phyloP scores from a whole-genome alignment of 2,797 vertebrate species.

The Diceros bicornis region DNA sequence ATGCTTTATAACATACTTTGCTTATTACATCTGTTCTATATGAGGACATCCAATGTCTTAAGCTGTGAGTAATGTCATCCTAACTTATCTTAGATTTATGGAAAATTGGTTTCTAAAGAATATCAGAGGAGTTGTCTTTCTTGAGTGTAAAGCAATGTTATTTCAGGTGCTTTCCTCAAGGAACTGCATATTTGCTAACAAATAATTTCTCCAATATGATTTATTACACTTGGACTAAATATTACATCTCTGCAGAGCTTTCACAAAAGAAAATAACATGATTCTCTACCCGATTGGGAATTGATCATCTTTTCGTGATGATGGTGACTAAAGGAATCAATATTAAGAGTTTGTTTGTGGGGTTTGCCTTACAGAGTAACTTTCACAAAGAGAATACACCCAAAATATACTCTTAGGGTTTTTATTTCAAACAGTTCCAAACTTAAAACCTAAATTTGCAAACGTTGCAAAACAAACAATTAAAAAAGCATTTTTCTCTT shows the following conservation, averaged over 20 bases:
- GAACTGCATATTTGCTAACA: conserved; percentile 6
- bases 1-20: neutral
- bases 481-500: neutral
- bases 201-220: conserved; percentile 25
- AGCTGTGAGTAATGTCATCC: neutral
- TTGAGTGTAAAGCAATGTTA: neutral
- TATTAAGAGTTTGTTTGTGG: neutral
- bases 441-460: neutral
- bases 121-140: neutral
- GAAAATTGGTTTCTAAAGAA: neutral
- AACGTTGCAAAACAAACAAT: neutral
- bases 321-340: neutral
- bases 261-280: neutral
- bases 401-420: neutral
- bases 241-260: neutral
- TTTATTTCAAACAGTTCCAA: conserved; percentile 19
- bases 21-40: neutral
- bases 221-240: neutral
- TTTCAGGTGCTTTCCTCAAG: conserved; percentile 60
- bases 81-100: conserved; percentile 26
- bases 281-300: neutral
- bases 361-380: neutral
- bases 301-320: neutral
- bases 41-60: neutral
- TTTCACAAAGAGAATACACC: neutral